Evolutionary conservation across 2,113 vertebrate genomes (phyloP).

Genomic region (Pterocles gutturalis): DNA sequence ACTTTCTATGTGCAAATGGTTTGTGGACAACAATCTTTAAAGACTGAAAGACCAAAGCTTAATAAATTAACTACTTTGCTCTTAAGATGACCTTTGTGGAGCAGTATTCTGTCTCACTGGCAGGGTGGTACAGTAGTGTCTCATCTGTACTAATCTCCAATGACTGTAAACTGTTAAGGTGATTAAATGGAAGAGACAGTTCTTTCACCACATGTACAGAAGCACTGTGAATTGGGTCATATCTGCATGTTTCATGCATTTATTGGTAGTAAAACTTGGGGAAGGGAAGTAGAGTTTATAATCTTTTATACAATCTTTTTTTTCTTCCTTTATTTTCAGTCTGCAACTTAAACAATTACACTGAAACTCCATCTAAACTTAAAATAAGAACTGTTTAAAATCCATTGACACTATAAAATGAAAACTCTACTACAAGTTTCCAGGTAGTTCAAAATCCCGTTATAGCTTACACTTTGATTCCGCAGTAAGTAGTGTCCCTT

Average conservation of each 20-base stretch:
- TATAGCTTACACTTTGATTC: neutral
- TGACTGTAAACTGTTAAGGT: constrained; percentile 47
- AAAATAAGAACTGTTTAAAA: neutral
- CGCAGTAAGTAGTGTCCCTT: neutral
- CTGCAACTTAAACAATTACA: neutral
- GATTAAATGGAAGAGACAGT: constrained; percentile 44
- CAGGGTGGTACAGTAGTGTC: neutral
- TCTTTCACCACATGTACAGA: constrained; percentile 9
- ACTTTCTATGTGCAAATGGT: neutral
- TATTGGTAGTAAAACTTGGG: neutral
- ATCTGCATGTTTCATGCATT: neutral
- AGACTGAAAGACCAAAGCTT: neutral
- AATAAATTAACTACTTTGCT: neutral
- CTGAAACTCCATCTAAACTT: neutral
- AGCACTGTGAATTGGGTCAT: neutral
- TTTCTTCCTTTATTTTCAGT: neutral
- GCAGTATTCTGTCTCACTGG: neutral
- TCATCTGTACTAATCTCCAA: constrained; percentile 13
- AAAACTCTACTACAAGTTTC: neutral
- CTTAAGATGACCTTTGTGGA: neutral
- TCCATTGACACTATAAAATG: neutral
- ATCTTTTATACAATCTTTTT: neutral
- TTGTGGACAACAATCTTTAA: neutral
- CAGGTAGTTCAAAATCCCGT: neutral
- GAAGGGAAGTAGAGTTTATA: neutral